These are phyloP conservation scores for Mormoops blainvillei DNA, from an alignment of 2,113 vertebrate genomes.

Conservation along the genomic window DNA sequence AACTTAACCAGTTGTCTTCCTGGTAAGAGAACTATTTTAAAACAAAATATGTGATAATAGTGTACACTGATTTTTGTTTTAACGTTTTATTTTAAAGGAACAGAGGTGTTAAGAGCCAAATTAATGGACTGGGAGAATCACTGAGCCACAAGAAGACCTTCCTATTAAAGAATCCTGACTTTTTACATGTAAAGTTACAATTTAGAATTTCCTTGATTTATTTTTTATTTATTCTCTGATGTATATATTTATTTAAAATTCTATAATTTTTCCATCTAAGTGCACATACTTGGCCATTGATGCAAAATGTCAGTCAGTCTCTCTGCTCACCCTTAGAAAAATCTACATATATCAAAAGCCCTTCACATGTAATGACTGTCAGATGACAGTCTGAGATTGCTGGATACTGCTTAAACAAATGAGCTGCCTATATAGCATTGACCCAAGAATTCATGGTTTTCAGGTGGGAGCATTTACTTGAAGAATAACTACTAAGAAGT, in stretches of 20 bases:
- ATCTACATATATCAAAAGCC: background rate
- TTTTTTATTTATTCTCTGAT: background rate
- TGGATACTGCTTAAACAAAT: background rate
- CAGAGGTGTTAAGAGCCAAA: background rate
- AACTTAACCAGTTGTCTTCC: background rate
- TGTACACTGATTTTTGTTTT: background rate
- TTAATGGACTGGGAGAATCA: background rate
- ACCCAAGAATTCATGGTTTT: background rate
- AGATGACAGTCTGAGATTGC: background rate
- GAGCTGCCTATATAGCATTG: background rate
- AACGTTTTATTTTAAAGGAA: conserved; percentile 36
- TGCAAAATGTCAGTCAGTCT: background rate
- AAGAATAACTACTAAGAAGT: background rate
- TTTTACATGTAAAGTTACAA: background rate
- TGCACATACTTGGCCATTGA: background rate
- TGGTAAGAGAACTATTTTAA: background rate
- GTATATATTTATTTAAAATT: background rate
- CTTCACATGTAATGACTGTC: background rate
- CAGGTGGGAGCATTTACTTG: background rate
- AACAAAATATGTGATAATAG: background rate
- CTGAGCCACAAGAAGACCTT: background rate
- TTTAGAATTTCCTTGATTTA: background rate
- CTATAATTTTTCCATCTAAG: background rate
- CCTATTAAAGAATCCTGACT: background rate
- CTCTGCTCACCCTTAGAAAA: conserved; percentile 11